A percentile compares a stretch with the other conserved stretches of the same genome.
Conservation (phyloP, 2,113 vertebrate genomes). For the Pelecanus crispus region DNA sequence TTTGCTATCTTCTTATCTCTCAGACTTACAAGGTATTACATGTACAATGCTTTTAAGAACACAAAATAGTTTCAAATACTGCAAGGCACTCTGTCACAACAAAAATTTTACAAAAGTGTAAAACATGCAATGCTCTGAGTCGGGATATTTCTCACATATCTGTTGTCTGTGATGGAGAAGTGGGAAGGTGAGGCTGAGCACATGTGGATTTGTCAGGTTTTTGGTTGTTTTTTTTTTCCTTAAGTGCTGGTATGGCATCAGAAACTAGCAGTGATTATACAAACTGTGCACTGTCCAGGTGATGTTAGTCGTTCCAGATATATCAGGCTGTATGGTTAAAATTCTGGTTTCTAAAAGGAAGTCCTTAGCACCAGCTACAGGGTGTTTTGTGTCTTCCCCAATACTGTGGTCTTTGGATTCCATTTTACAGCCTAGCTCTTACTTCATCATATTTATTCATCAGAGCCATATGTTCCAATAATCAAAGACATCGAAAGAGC, state of each 20-base stretch:
- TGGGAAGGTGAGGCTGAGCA: background rate
- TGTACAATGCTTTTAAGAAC: background rate
- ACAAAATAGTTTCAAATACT: background rate
- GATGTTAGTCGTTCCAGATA: background rate
- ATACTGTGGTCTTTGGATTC: background rate
- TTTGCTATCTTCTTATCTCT: background rate
- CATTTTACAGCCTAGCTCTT: background rate
- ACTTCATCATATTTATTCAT: background rate
- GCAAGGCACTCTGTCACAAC: background rate
- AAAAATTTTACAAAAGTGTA: fast-evolving
- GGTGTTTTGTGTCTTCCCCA: background rate
- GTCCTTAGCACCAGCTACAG: background rate
- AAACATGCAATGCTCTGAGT: background rate
- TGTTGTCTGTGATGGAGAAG: background rate
- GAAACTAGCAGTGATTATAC: background rate
- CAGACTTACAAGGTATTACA: background rate
- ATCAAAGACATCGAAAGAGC: background rate
- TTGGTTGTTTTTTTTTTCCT: background rate
- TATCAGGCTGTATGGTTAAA: background rate
- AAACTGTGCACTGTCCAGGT: background rate
- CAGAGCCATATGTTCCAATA: background rate
- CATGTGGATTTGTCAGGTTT: background rate
- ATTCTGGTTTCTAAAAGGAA: background rate
- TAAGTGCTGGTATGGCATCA: background rate
- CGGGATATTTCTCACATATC: background rate